Evolutionary conservation across 2,113 vertebrate species (phyloP), one percentile per base, ranked within the genome.

Genomic region (Panthera uncia): DNA sequence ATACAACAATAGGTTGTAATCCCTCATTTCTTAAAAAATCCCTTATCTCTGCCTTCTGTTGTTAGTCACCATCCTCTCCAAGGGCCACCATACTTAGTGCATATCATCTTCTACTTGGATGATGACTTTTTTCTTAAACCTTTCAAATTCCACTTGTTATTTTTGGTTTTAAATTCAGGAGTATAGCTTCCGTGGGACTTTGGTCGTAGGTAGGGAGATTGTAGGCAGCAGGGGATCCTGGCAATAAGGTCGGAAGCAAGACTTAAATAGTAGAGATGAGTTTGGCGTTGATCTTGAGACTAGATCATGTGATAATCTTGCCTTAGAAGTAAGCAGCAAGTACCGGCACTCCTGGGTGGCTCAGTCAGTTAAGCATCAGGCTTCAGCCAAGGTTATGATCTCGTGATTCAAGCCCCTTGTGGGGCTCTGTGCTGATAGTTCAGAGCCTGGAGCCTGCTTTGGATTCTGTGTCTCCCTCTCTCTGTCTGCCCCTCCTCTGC

Each of bases 81-180:
- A 65, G 52, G 55, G 23, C 25, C 25, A 74, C 29, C 12, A 23
- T 63, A 45, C 41, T 73, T 73, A 45, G 16, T 2, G 5, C 36
- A 55, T 29, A 65, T 74, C 41, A 87, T 57, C 27, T 89, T 69
- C 25, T 93, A 45, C 23, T 89, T 48, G 76, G 29, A 57, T 76
- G 41, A 71, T 74, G 57, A 66, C 12, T 82, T 88, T 79, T 86
- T 65, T 0, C 18, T 82, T 45, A 89, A 82, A 66, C 15, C 48
- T 89, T 69, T 84, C 10, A 84, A 83, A 89, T 63, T 31, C 18
- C 36, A 45, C 71, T 36, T 82, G 16, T 45, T 81, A 15, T 29
- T 66, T 95, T 96, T 88, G 55, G 48, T 38, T 93, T 93, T 84
- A 68, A 89, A 66, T 90, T 79, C 48, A 86, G 25, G 16, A 89